Base-by-base conservation (phyloP, 1,140 invertebrate genomes). In the Tetranychus urticae region DNA sequence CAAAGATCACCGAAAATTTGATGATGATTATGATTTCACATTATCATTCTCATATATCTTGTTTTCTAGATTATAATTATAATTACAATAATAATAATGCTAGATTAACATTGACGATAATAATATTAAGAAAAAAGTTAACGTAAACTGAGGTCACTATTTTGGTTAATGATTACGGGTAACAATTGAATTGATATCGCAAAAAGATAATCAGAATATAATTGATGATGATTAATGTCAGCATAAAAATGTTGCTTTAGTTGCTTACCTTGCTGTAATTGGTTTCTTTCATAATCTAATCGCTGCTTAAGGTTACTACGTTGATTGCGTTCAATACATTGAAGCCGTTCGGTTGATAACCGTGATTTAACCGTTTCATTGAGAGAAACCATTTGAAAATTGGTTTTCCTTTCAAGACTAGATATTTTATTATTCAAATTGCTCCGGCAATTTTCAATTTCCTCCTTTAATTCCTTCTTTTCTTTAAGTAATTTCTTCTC, bases 401-500 rank as follows among this genome's bases (percentile, higher is more conserved):
- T 76, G 12, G 84, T 86, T 64, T 79, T 79, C 63, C 80, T 78
- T 68, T 88, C 85, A n/a, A 88, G 72, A 67, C 71, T 70, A n/a
- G 72, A 80, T 2, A 92, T 85, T 67, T 86, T 83, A 47, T 84
- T 78, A 56, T 87, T 83, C 39, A 93, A 71, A 61, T 80, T 78
- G 61, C 85, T 80, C 67, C 88, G 84, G 3, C 84, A 83, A 63
- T 80, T 78, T 68, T 86, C 82, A 10, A 90, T 84, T 64, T 86
- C 83, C 23, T 83, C 80, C 67, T 88, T 85, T 3, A 92, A 68
- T 67, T 89, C 86, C 61, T 85, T 81, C 62, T 87, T 86, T 67
- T 89, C 85, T 64, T 80, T 78, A 66, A 87, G 86, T 13, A 92
- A 69, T 63, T 84, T 82, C 56, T 85, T 81, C 71, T 92, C 88